These are phyloP conservation scores for Xanthorhoe designata DNA, from an alignment of 2,888 invertebrate genomes.

Conservation along the genomic window DNA sequence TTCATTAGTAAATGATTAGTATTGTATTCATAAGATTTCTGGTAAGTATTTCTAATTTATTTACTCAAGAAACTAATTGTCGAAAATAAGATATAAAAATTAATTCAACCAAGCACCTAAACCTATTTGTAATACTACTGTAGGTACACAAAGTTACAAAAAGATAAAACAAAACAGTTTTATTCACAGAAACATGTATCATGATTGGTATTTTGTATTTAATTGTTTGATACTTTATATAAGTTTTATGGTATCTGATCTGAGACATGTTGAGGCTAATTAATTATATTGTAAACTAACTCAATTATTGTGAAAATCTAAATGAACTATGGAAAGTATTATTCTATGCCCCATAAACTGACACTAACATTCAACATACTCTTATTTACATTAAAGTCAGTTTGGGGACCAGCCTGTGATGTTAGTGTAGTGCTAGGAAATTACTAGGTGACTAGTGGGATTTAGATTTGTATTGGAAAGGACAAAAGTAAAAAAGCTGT, in stretches of 20 bases:
- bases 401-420: conserved; percentile 62
- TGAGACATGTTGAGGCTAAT: background rate
- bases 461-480: conserved; percentile 32
- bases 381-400: conserved; percentile 16
- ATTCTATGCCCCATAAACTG: conserved; percentile 8
- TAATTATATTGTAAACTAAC: background rate
- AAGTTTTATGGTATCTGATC: background rate
- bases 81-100: background rate
- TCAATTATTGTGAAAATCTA: conserved; percentile 1
- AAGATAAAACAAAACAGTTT: background rate
- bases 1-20: background rate
- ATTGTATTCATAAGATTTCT: background rate
- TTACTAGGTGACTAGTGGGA: conserved; percentile 45
- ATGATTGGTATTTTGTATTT: no score
- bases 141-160: background rate
- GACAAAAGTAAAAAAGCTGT: conserved; percentile 19
- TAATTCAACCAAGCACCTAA: background rate
- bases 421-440: conserved; percentile 60
- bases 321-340: background rate
- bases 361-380: background rate
- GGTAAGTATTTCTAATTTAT: background rate
- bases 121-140: background rate
- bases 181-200: no score
- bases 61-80: background rate
- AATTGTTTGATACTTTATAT: background rate